phyloP scores from a whole-genome alignment of 2,797 vertebrate genomes.

The Gymnocypris eckloni region DNA sequence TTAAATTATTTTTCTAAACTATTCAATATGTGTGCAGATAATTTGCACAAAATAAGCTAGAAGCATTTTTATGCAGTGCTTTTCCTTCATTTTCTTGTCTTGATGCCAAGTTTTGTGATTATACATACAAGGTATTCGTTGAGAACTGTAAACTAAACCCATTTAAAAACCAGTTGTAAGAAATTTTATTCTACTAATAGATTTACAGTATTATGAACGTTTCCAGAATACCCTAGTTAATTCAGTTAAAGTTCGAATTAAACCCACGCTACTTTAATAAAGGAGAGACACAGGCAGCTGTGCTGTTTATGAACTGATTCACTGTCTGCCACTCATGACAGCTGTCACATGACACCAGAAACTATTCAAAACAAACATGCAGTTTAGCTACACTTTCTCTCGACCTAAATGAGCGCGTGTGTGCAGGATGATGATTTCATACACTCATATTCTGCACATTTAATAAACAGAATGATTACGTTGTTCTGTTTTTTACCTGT shows the following conservation, averaged over 20 bases:
- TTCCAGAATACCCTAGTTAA: neutral
- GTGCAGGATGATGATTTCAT: neutral
- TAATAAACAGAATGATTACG: slow-evolving; percentile 1
- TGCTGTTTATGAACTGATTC: neutral
- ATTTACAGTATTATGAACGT: neutral
- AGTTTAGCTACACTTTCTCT: neutral
- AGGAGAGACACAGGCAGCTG: neutral
- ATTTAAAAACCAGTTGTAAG: neutral
- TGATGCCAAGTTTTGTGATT: no score
- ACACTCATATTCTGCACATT: neutral
- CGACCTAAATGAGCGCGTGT: neutral
- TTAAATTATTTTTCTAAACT: neutral
- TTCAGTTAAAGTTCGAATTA: neutral
- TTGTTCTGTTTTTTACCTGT: slow-evolving; percentile 70
- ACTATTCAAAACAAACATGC: neutral
- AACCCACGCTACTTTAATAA: slow-evolving; percentile 13
- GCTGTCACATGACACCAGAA: slow-evolving; percentile 47
- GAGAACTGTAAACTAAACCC: neutral
- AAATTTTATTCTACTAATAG: neutral
- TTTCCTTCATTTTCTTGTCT: neutral
- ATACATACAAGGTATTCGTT: neutral
- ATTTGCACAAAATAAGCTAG: neutral
- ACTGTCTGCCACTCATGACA: slow-evolving; percentile 34
- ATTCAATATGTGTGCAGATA: neutral
- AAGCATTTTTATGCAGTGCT: neutral